Evolutionary conservation across 2,888 invertebrate species (phyloP).

Genomic region (Megalurothrips usitatus): DNA sequence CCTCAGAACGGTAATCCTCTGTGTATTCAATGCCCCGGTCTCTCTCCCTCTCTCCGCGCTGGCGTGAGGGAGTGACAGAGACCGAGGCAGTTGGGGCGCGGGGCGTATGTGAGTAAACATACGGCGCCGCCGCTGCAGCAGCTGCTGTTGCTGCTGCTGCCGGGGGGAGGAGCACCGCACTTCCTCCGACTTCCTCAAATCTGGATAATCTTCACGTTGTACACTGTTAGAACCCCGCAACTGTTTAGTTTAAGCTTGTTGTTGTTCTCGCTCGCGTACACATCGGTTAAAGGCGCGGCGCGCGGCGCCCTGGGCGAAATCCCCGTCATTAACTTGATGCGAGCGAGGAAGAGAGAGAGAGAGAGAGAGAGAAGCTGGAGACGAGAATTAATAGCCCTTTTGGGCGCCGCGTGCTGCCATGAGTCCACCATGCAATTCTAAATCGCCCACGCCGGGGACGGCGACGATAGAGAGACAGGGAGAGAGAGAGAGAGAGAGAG

Average conservation of each 20-base stretch:
- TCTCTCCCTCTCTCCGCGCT: no score
- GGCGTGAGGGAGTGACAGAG: background rate
- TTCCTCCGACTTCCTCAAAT: constrained; percentile 11
- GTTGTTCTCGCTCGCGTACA: background rate
- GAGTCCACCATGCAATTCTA: background rate
- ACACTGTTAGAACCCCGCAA: background rate
- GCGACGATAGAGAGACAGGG: no score
- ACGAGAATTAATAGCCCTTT: constrained; percentile 23
- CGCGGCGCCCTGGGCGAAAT: background rate
- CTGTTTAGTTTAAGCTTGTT: background rate
- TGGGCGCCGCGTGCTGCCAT: background rate
- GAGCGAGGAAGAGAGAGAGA: background rate
- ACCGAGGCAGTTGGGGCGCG: background rate
- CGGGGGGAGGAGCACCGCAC: background rate
- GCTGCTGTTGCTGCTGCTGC: background rate
- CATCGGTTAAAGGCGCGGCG: background rate
- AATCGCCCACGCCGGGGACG: background rate
- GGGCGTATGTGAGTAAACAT: constrained; percentile 19
- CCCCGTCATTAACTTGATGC: background rate
- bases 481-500: no score
- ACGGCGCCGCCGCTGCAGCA: background rate
- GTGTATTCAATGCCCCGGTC: no score
- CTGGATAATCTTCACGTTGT: background rate
- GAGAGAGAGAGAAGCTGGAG: no score
- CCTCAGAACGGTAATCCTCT: no score